Conservation (phyloP, 2,113 vertebrate genomes). For the Toxotes jaculatrix region DNA sequence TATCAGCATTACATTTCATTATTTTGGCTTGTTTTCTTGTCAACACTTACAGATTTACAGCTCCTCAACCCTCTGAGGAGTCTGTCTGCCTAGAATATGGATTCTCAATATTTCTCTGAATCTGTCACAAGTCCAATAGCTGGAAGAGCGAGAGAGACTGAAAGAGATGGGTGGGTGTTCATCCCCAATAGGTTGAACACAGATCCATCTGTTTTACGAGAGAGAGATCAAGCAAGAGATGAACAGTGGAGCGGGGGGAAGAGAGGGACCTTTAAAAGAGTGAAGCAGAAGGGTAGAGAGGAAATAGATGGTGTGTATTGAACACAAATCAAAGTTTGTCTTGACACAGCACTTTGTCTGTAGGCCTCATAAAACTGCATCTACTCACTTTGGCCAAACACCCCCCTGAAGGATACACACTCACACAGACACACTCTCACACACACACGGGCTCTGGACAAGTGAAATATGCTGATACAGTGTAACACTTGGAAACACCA, state of each 20-base stretch:
- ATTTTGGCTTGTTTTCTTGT: constrained; percentile 52
- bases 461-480: constrained; percentile 30
- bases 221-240: constrained; percentile 8
- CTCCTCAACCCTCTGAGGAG: constrained; percentile 10
- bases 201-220: constrained; percentile 41
- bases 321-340: constrained; percentile 65
- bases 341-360: constrained; percentile 59
- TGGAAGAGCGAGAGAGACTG: constrained; percentile 7
- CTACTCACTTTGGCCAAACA: constrained; percentile 27
- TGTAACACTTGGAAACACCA: not conserved
- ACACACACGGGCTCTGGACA: constrained; percentile 8
- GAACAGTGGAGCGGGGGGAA: constrained; percentile 8
- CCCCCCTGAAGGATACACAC: constrained; percentile 25
- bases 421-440: not conserved
- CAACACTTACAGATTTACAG: constrained; percentile 49
- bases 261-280: constrained; percentile 18
- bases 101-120: constrained; percentile 40
- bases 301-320: constrained; percentile 30
- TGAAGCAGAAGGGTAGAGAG: constrained; percentile 1
- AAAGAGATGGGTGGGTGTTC: not conserved
- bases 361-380: constrained; percentile 50
- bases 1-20: constrained; percentile 50
- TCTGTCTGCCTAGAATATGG: constrained; percentile 10
- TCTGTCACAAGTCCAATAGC: constrained; percentile 42
- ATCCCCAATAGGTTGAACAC: constrained; percentile 19